Conservation (phyloP, 2,113 vertebrate genomes). For the Vidua macroura region DNA sequence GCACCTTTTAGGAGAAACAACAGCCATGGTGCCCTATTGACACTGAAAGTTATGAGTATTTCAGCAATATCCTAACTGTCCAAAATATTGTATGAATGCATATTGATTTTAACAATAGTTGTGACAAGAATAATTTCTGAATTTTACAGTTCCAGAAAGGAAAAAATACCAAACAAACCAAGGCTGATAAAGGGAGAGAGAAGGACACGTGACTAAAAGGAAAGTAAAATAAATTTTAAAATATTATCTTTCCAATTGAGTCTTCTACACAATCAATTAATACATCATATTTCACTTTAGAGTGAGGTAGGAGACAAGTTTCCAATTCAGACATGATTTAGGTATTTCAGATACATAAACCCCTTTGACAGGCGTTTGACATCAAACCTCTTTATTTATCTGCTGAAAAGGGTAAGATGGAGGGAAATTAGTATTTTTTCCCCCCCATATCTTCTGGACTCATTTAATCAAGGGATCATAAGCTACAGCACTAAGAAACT, state of each 20-base stretch:
- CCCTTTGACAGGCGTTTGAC: not conserved
- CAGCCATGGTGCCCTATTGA: rapidly evolving
- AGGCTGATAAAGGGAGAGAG: not conserved
- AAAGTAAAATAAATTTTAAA: not conserved
- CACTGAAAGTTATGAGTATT: not conserved
- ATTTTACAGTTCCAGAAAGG: not conserved
- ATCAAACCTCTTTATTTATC: not conserved
- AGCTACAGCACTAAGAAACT: not conserved
- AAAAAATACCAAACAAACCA: not conserved
- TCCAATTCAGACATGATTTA: not conserved
- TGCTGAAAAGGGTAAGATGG: not conserved
- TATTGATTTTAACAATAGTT: not conserved
- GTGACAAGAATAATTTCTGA: not conserved
- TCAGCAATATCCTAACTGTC: not conserved
- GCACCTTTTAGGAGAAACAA: not conserved
- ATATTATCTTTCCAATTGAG: not conserved
- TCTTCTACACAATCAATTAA: not conserved
- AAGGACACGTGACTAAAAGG: not conserved
- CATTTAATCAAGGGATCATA: not conserved
- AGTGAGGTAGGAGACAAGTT: not conserved
- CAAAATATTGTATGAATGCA: not conserved
- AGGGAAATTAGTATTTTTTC: not conserved
- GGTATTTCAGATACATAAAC: not conserved
- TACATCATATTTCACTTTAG: not conserved
- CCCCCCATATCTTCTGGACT: not conserved